Percentiles rank a stretch among this genome's conserved stretches.
Conservation (phyloP, 2,113 vertebrate genomes). For the Centropristis striata region DNA sequence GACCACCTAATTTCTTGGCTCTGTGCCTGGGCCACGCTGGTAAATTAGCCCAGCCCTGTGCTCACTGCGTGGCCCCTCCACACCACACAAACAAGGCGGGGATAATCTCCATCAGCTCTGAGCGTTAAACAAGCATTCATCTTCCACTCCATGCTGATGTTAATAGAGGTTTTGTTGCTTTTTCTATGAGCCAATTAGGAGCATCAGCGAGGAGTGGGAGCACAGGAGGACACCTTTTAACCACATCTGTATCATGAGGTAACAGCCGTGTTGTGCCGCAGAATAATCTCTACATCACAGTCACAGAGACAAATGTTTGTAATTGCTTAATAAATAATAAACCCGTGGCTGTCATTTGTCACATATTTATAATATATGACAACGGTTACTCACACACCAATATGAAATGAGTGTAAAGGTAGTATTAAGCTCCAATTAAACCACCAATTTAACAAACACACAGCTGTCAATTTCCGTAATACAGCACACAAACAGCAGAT, state of each 20-base stretch:
- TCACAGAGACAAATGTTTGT: background rate
- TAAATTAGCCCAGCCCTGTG: slow-evolving; percentile 50
- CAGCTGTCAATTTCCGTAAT: background rate
- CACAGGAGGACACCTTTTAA: slow-evolving; percentile 44
- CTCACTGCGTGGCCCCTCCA: slow-evolving; percentile 23
- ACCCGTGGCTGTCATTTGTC: too few relatives aligned
- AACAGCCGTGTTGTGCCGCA: background rate
- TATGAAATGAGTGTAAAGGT: background rate
- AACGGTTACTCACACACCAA: background rate
- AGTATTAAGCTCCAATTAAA: background rate
- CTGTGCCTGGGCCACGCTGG: slow-evolving; percentile 55
- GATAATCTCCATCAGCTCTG: slow-evolving; percentile 43
- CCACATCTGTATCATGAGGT: slow-evolving; percentile 28
- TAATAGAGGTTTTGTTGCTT: slow-evolving; percentile 44
- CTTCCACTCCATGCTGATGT: slow-evolving; percentile 32
- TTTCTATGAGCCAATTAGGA: slow-evolving; percentile 62
- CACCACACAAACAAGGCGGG: slow-evolving; percentile 22
- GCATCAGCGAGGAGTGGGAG: slow-evolving; percentile 23
- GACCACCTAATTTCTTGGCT: slow-evolving; percentile 58
- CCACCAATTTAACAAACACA: background rate
- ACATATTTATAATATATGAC: background rate
- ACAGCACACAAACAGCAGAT: background rate
- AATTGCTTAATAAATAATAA: background rate
- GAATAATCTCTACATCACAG: slow-evolving; percentile 1
- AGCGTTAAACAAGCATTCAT: slow-evolving; percentile 48